Conservation (phyloP, 2,888 invertebrate genomes). For the Girardia tigrina region DNA sequence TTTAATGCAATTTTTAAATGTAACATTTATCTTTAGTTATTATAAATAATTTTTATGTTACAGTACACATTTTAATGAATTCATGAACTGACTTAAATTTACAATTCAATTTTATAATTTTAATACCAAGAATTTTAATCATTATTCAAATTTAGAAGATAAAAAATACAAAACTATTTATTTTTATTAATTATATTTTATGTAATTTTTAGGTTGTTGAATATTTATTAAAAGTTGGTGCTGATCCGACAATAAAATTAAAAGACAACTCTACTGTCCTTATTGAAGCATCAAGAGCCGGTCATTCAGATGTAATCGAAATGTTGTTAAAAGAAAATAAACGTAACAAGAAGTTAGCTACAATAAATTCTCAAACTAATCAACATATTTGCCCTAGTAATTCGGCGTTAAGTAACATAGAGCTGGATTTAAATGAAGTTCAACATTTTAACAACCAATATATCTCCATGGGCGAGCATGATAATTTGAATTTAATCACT, state of each 20-base stretch:
- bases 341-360: not conserved
- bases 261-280: constrained; percentile 97
- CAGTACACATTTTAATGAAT: not conserved
- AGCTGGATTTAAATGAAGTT: not conserved
- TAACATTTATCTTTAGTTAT: too few species aligned
- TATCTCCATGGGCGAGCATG: not conserved
- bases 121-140: too few species aligned
- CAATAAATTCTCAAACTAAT: not conserved
- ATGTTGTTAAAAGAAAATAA: constrained; percentile 58
- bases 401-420: not conserved
- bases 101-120: too few species aligned
- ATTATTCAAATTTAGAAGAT: too few species aligned
- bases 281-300: constrained; percentile 93
- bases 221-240: constrained; percentile 57
- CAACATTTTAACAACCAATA: not conserved
- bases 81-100: too few species aligned
- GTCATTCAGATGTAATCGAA: constrained; percentile 85
- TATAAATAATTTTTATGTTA: too few species aligned
- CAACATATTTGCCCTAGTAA: not conserved
- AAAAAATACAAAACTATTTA: too few species aligned
- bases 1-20: too few species aligned
- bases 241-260: constrained; percentile 85
- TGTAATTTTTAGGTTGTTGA: constrained; percentile 31
- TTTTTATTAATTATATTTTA: too few species aligned
- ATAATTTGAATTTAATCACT: not conserved